Conservation (phyloP, 2,888 invertebrate genomes). For the Harmothoe impar region DNA sequence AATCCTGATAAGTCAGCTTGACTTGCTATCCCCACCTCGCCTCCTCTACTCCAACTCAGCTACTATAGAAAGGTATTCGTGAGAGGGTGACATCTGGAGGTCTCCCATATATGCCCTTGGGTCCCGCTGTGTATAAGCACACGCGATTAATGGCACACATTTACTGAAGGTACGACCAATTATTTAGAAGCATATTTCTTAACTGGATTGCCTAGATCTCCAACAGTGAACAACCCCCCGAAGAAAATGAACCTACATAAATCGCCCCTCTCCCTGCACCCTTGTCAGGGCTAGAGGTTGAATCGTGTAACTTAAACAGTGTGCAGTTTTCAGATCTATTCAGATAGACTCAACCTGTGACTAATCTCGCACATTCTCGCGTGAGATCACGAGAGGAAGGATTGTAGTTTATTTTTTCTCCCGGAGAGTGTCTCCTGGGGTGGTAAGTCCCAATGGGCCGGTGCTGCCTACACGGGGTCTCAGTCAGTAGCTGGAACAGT, state of each 20-base stretch:
- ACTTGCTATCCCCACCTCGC: not conserved
- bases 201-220: no score
- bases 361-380: conserved; percentile 16
- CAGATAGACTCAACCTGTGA: not conserved
- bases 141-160: no score
- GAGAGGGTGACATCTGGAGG: not conserved
- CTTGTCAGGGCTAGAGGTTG: not conserved
- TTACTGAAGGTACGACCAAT: no score
- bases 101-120: no score
- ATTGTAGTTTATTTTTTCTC: not conserved
- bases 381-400: conserved; percentile 31
- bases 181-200: no score
- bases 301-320: not conserved
- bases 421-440: not conserved
- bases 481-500: not conserved
- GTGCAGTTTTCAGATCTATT: conserved; percentile 8
- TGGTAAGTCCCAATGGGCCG: no score
- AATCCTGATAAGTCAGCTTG: not conserved
- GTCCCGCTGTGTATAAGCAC: no score
- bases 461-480: not conserved
- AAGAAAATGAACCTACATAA: no score
- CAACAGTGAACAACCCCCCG: no score
- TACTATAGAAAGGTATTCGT: not conserved
- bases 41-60: not conserved
- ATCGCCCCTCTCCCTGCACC: no score